Conservation (phyloP, 2,797 vertebrate species). For the Enteromius unitaeniatus region DNA sequence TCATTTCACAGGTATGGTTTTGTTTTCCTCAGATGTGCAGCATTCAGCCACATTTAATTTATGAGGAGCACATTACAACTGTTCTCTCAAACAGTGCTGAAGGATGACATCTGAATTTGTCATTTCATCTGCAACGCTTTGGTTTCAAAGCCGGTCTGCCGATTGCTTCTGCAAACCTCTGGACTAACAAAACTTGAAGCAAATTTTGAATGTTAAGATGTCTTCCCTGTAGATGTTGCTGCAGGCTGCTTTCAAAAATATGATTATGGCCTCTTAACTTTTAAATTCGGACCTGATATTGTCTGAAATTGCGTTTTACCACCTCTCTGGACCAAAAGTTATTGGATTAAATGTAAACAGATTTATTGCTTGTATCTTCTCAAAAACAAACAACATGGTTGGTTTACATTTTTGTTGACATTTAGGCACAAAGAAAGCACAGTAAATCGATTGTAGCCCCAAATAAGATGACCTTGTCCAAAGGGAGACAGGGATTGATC, state of each 20-base stretch:
- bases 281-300: constrained; percentile 30
- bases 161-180: constrained; percentile 49
- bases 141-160: constrained; percentile 45
- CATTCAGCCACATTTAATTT: constrained; percentile 35
- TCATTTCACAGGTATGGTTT: constrained; percentile 38
- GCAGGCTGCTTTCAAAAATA: constrained; percentile 24
- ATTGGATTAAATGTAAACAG: constrained; percentile 7
- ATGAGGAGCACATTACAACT: constrained; percentile 30
- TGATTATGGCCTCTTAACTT: constrained; percentile 23
- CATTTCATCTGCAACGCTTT: constrained; percentile 56
- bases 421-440: constrained; percentile 6
- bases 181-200: constrained; percentile 31
- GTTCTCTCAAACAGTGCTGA: constrained; percentile 37
- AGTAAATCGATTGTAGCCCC: constrained; percentile 41
- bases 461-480: constrained; percentile 48
- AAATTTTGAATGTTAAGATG: constrained; percentile 37
- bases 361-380: constrained; percentile 9
- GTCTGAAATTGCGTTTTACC: constrained; percentile 9
- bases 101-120: constrained; percentile 47
- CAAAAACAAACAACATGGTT: constrained; percentile 13
- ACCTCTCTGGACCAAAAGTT: constrained; percentile 18
- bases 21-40: constrained; percentile 51
- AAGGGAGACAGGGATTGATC: constrained; percentile 49
- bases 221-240: constrained; percentile 12
- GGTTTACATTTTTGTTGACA: constrained; percentile 19